Evolutionary conservation across 2,888 invertebrate species (phyloP).

Genomic region (Drosophila nr. fundita): DNA sequence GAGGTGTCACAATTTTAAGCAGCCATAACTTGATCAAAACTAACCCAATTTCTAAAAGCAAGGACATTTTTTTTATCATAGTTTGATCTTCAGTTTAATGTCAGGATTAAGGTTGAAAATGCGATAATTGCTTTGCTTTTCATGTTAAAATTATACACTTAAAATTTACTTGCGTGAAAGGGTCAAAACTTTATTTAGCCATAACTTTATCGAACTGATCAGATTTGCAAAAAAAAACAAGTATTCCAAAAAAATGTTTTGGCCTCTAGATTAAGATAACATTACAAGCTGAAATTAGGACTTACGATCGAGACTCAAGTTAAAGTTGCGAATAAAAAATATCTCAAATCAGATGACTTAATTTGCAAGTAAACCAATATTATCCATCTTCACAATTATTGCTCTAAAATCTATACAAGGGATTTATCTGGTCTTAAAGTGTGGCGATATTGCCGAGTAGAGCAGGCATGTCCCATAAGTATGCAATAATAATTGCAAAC

Average conservation of each 20-base stretch:
- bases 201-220: too few relatives aligned
- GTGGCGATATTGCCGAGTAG: conserved; percentile 4
- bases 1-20: background rate
- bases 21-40: background rate
- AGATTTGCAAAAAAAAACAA: too few relatives aligned
- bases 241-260: too few relatives aligned
- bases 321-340: background rate
- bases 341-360: background rate
- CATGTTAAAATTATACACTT: background rate
- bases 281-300: too few relatives aligned
- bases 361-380: background rate
- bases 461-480: conserved; percentile 44
- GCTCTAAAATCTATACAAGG: conserved; percentile 5
- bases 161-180: too few relatives aligned
- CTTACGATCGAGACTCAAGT: background rate
- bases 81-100: background rate
- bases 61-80: background rate
- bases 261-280: too few relatives aligned
- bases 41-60: background rate
- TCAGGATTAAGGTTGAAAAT: background rate
- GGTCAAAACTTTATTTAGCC: too few relatives aligned
- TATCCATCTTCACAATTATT: conserved; percentile 6
- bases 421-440: conserved; percentile 5
- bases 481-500: conserved; percentile 74
- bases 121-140: background rate